A percentile compares a stretch with the other conserved stretches of the same genome.
phyloP scores from a whole-genome alignment of 2,888 invertebrate species.

The Synergus umbraculus region DNA sequence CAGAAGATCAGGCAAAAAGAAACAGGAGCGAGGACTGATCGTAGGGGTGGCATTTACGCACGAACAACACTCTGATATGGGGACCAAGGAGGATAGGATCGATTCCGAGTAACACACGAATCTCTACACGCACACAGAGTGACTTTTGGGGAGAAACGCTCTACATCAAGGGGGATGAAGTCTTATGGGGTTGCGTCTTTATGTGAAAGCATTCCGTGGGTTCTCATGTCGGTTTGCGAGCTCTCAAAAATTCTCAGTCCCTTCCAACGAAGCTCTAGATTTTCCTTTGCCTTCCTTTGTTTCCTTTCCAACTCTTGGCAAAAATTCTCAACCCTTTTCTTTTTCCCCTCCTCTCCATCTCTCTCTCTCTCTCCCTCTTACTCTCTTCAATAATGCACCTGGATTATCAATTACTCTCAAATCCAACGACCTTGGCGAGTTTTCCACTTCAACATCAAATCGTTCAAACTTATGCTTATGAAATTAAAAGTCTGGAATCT shows the following conservation, averaged over 20 bases:
- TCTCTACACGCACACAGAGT: constrained; percentile 48
- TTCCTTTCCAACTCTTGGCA: constrained; percentile 56
- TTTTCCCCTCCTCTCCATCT: constrained; percentile 41
- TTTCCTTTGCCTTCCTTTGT: constrained; percentile 59
- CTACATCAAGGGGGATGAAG: constrained; percentile 67
- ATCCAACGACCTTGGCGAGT: constrained; percentile 50
- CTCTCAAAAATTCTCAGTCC: constrained; percentile 63
- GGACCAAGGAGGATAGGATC: constrained; percentile 65
- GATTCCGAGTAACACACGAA: constrained; percentile 57
- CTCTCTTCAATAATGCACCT: constrained; percentile 58
- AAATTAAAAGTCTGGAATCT: background rate
- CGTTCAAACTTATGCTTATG: background rate
- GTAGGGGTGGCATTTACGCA: constrained; percentile 73
- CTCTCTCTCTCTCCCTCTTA: constrained; percentile 40
- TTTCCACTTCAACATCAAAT: constrained; percentile 43
- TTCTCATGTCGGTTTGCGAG: constrained; percentile 69
- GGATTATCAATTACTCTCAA: constrained; percentile 56
- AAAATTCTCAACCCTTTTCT: constrained; percentile 58
- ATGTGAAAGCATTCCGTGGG: constrained; percentile 74
- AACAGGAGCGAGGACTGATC: constrained; percentile 58
- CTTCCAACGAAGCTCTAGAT: constrained; percentile 55
- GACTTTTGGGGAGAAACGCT: constrained; percentile 67
- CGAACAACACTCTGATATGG: constrained; percentile 71
- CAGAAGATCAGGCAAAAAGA: constrained; percentile 53
- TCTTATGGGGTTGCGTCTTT: constrained; percentile 73